Evolutionary conservation across 2,888 invertebrate genomes (phyloP).

Genomic region (Erebia aethiops): DNA sequence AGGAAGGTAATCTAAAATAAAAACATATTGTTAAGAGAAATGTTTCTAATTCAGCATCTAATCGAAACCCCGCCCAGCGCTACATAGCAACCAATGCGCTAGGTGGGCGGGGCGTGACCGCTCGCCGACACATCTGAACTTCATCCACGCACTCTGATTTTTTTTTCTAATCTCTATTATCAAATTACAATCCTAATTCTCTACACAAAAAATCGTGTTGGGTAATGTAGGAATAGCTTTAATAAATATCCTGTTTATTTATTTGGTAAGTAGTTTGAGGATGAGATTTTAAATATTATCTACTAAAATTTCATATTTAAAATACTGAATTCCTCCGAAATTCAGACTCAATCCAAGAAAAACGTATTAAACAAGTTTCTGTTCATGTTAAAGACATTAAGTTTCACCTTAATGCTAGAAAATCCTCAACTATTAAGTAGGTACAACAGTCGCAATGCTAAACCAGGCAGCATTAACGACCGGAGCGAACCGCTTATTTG

Average conservation of each 20-base stretch:
- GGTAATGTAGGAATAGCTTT: neutral
- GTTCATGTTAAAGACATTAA: no score
- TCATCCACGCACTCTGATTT: conserved; percentile 45
- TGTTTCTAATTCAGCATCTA: conserved; percentile 74
- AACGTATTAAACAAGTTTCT: no score
- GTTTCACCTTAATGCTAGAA: neutral
- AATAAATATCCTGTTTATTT: neutral
- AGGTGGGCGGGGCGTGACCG: conserved; percentile 67
- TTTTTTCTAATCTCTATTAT: conserved; percentile 27
- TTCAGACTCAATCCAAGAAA: no score
- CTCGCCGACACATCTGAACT: conserved; percentile 60
- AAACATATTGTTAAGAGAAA: conserved; percentile 21
- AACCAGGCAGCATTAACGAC: conserved; percentile 57
- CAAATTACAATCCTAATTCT: neutral
- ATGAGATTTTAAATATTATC: no score
- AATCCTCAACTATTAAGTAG: neutral
- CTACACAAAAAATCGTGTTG: no score
- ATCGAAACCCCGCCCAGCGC: conserved; percentile 75
- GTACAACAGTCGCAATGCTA: conserved; percentile 19
- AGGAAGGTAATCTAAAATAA: no score
- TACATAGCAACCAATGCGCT: conserved; percentile 69
- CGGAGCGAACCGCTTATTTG: conserved; percentile 72
- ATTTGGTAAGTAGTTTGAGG: no score
- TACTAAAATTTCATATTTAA: no score
- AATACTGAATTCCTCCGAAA: no score